Evolutionary conservation across 2,888 invertebrate genomes (phyloP).

Genomic region (Eudemis profundana): DNA sequence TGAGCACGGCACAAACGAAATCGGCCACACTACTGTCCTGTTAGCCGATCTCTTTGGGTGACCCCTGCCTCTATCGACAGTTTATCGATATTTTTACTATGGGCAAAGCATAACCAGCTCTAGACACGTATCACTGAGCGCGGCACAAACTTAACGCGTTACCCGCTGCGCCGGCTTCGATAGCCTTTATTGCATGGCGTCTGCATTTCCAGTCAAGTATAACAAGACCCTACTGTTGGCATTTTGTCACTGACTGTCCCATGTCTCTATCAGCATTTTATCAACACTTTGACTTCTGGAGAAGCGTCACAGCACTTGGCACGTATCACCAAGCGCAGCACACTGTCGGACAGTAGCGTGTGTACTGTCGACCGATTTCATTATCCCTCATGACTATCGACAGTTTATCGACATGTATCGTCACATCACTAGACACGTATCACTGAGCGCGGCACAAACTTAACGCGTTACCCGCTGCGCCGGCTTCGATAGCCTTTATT

Average conservation of each 20-base stretch:
- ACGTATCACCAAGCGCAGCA: no score
- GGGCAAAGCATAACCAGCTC: not conserved
- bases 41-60: not conserved
- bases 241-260: no score
- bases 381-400: no score
- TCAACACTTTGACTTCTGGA: no score
- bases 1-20: not conserved
- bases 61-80: no score
- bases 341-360: no score
- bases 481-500: conserved; percentile 33
- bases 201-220: no score
- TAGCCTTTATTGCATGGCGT: conserved; percentile 31
- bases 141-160: conserved; percentile 33
- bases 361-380: not conserved
- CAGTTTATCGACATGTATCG: not conserved
- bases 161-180: conserved; percentile 26
- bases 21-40: not conserved
- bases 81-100: not conserved
- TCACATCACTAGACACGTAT: conserved; percentile 10
- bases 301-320: no score
- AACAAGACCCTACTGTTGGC: no score
- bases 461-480: conserved; percentile 31
- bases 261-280: no score
- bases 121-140: conserved; percentile 26
- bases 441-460: conserved; percentile 30